Evolutionary conservation across 2,797 vertebrate genomes (phyloP), one percentile per base, ranked within the genome.

Genomic region (Calcarius lapponicus): DNA sequence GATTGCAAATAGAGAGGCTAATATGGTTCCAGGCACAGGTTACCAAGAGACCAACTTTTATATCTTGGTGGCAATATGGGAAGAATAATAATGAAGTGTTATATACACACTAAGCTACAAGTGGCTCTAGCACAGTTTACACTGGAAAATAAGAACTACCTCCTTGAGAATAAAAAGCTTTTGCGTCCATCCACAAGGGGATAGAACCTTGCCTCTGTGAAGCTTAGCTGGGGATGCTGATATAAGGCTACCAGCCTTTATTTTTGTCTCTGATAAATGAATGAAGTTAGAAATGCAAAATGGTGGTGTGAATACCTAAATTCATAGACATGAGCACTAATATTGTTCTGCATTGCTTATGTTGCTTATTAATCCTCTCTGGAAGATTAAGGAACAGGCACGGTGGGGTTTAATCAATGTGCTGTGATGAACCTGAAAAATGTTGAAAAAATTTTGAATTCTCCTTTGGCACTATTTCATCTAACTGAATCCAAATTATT

Each of bases 401-500:
- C 31, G 75, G 56, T 67, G 22, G 24, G 47, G 76, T 95, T 93
- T 93, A 79, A 93, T 93, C 89, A 81, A 15, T 88, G 26, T 65
- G 34, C 62, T 86, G 31, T 26, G 18, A 65, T 31, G 29, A 88
- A 82, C 83, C 53, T 82, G 81, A 91, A 92, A 50, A 85, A 62
- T 86, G 47, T 21, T 91, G 75, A 79, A 80, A 47, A 72, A 54
- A 34, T 5, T 51, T 86, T 48, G 11, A 86, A 70, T 79, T 87
- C 60, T 95, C 66, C 42, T 70, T 72, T 89, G 66, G 56, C 65
- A 75, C 36, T 67, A 17, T 38, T 78, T 88, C 28, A 74, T 43
- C 31, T 20, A 74, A 62, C 6, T 57, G 57, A 51, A 71, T 72
- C 20, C 11, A 18, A 50, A 24, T 13, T 1, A 45, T 79, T 81